A percentile compares a stretch with the other conserved stretches of the same genome.
phyloP scores from a whole-genome alignment of 2,797 vertebrate genomes.

The Silurus aristotelis region DNA sequence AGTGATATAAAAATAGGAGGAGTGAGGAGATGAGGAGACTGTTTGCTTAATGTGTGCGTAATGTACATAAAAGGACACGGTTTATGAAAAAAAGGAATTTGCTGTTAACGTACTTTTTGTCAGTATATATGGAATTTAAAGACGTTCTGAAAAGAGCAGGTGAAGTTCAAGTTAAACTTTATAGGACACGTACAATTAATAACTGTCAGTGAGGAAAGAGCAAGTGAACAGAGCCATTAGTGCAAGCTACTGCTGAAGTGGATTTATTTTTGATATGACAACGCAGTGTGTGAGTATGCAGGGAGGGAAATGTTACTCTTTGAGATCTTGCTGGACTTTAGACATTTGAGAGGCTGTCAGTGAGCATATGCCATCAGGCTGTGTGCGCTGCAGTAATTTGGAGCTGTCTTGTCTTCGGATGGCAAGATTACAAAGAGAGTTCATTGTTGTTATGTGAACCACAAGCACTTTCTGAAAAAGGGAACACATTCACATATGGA shows the following conservation, averaged over 20 bases:
- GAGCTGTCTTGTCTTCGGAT: constrained; percentile 46
- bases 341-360: constrained; percentile 36
- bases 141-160: constrained; percentile 1
- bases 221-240: constrained; percentile 9
- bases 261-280: neutral
- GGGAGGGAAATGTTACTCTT: constrained; percentile 30
- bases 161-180: constrained; percentile 15
- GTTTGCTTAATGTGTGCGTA: constrained; percentile 1
- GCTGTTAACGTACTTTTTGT: neutral
- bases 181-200: neutral
- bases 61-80: constrained; percentile 15
- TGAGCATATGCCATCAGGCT: constrained; percentile 46
- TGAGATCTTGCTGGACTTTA: constrained; percentile 44
- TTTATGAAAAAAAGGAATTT: constrained; percentile 13
- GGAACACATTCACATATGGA: constrained; percentile 47
- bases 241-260: neutral
- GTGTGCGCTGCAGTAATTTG: constrained; percentile 50
- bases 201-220: constrained; percentile 1
- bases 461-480: constrained; percentile 52
- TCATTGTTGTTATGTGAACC: constrained; percentile 50
- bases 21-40: constrained; percentile 1
- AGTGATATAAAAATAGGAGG: constrained; percentile 2
- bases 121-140: neutral
- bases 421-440: constrained; percentile 52
- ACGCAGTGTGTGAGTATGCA: neutral